Percentiles rank a stretch among this genome's conserved stretches.
These are phyloP conservation scores for Mobula birostris DNA, from an alignment of 2,113 vertebrate genomes.

Conservation along the genomic window DNA sequence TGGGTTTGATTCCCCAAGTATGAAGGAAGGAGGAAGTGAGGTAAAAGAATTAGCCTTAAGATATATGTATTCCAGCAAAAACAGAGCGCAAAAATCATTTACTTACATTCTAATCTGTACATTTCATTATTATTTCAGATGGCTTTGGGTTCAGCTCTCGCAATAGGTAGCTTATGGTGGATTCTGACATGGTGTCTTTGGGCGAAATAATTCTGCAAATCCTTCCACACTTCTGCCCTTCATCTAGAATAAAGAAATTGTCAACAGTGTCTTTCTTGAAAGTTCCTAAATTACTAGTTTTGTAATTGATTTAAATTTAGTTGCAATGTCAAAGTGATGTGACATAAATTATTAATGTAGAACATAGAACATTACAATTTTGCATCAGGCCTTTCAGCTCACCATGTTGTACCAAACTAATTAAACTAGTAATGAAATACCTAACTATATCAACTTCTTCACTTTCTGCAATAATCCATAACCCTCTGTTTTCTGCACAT, in stretches of 20 bases:
- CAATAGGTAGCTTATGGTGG: background rate
- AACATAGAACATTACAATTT: too few species aligned
- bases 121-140: background rate
- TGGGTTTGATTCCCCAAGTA: background rate
- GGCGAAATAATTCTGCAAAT: background rate
- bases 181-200: background rate
- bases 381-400: too few species aligned
- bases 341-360: background rate
- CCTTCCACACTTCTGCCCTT: background rate
- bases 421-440: too few species aligned
- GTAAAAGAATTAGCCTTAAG: background rate
- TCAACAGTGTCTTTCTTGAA: background rate
- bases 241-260: background rate
- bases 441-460: too few species aligned
- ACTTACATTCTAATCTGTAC: background rate
- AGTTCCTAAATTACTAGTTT: background rate
- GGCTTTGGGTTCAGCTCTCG: background rate
- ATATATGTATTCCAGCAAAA: background rate
- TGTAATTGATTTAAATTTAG: background rate
- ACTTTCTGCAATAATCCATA: too few species aligned
- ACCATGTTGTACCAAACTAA: too few species aligned
- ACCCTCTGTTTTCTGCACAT: too few species aligned
- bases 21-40: background rate
- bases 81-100: background rate
- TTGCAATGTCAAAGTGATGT: background rate